phyloP scores from a whole-genome alignment of 2,113 vertebrate species.

The Oncorhynchus clarkii region DNA sequence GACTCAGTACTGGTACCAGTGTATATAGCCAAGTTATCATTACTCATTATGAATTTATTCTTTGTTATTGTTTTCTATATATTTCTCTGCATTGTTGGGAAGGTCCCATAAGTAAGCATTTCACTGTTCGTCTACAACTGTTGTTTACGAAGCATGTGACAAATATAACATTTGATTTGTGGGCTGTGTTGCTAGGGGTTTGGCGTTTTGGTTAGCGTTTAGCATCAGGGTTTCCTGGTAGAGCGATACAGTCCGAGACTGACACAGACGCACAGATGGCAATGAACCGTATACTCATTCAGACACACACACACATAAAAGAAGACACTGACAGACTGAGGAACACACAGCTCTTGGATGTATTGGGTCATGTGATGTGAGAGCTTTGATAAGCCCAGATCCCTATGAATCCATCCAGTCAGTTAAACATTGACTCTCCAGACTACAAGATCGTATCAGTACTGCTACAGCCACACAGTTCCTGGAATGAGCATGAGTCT shows the following conservation, averaged over 20 bases:
- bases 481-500: conserved; percentile 41
- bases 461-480: conserved; percentile 36
- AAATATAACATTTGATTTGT: no score
- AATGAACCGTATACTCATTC: neutral
- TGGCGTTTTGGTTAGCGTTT: neutral
- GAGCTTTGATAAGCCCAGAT: conserved; percentile 2
- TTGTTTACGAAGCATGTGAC: no score
- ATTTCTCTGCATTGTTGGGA: no score
- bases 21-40: no score
- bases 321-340: neutral
- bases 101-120: no score
- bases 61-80: no score
- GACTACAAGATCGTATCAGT: conserved; percentile 56
- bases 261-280: neutral
- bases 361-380: conserved; percentile 52
- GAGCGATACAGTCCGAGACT: neutral
- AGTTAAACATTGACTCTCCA: conserved; percentile 57
- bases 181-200: neutral
- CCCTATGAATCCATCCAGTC: conserved; percentile 14
- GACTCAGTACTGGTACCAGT: no score
- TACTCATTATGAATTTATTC: no score
- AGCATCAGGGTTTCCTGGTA: neutral
- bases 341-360: neutral
- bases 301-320: neutral
- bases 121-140: no score